Evolutionary conservation across 2,888 invertebrate genomes (phyloP).

Genomic region (Xestia sexstrigata): DNA sequence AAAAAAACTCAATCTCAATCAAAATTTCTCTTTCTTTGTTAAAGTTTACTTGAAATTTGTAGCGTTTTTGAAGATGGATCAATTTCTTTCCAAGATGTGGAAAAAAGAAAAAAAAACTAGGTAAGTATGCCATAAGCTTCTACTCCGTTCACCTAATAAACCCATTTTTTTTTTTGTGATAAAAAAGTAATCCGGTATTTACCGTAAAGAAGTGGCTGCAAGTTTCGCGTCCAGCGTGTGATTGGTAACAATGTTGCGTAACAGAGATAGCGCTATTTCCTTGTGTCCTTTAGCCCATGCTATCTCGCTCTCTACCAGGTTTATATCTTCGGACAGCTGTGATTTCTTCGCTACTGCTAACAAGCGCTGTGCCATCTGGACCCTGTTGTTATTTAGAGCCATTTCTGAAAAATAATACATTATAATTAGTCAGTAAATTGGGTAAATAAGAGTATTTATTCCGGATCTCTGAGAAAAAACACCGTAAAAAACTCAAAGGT

Average conservation of each 20-base stretch:
- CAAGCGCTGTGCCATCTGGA: conserved; percentile 89
- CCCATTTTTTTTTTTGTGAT: too few species aligned
- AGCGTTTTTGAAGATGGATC: too few species aligned
- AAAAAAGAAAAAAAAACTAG: too few species aligned
- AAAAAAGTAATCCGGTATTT: too few species aligned
- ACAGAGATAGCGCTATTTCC: conserved; percentile 85
- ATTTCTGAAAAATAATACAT: conserved; percentile 80
- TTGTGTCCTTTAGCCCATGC: conserved; percentile 88
- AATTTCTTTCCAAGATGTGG: too few species aligned
- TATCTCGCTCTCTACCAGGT: conserved; percentile 84
- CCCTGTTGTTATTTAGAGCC: conserved; percentile 88
- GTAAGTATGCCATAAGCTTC: too few species aligned
- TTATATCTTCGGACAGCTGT: conserved; percentile 77
- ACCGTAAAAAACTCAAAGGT: neutral
- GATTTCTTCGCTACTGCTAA: conserved; percentile 84
- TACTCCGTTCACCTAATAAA: too few species aligned
- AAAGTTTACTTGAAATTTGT: too few species aligned
- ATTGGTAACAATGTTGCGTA: conserved; percentile 80
- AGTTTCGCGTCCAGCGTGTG: conserved; percentile 74
- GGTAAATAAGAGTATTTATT: neutral
- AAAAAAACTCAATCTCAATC: too few species aligned
- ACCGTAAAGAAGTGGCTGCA: conserved; percentile 84
- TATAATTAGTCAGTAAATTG: neutral
- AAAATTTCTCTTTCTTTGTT: too few species aligned
- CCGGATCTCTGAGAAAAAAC: neutral